These are phyloP conservation scores for Tinea semifulvella DNA, from an alignment of 2,888 invertebrate species.

Conservation along the genomic window DNA sequence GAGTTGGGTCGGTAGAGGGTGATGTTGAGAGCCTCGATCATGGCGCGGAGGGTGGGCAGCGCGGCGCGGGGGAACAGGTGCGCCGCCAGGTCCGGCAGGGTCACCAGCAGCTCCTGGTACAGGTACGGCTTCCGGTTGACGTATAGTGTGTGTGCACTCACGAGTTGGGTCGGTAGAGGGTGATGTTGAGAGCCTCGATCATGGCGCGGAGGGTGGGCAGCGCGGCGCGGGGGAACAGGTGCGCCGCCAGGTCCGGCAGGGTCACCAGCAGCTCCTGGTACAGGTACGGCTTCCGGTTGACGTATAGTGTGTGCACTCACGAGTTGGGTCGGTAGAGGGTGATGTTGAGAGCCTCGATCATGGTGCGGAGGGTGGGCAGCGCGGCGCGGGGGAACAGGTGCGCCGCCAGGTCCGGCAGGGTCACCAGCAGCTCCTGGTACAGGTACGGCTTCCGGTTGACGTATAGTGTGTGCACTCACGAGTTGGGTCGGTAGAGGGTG, in stretches of 20 bases:
- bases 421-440: slow-evolving; percentile 83
- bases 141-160: slow-evolving; percentile 71
- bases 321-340: slow-evolving; percentile 85
- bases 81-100: slow-evolving; percentile 81
- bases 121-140: slow-evolving; percentile 88
- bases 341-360: slow-evolving; percentile 81
- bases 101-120: slow-evolving; percentile 83
- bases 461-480: slow-evolving; percentile 75
- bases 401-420: slow-evolving; percentile 81
- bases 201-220: slow-evolving; percentile 80
- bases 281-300: slow-evolving; percentile 86
- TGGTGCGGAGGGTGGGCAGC: slow-evolving; percentile 78
- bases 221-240: slow-evolving; percentile 81
- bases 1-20: slow-evolving; percentile 85
- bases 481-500: slow-evolving; percentile 83
- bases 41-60: slow-evolving; percentile 78
- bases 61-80: slow-evolving; percentile 83
- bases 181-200: slow-evolving; percentile 81
- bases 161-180: slow-evolving; percentile 85
- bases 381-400: slow-evolving; percentile 83
- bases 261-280: slow-evolving; percentile 85
- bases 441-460: slow-evolving; percentile 88
- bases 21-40: slow-evolving; percentile 81
- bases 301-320: slow-evolving; percentile 76
- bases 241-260: slow-evolving; percentile 79